These are phyloP conservation scores for Platichthys stellatus DNA, from an alignment of 2,113 vertebrate genomes.

Conservation along the genomic window DNA sequence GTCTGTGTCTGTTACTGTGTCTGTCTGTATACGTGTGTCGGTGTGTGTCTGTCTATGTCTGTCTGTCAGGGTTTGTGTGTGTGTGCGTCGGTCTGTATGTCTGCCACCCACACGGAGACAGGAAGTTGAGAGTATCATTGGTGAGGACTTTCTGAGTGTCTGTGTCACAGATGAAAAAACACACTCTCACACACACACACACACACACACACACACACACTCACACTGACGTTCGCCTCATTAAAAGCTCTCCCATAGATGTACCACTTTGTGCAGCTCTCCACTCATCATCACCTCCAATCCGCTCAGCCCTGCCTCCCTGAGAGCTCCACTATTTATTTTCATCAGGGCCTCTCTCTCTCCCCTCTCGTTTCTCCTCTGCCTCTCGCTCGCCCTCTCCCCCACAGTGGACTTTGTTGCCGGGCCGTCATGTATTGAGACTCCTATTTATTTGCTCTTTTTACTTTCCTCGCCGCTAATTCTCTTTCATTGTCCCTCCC, in stretches of 20 bases:
- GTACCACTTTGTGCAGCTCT: conserved; percentile 92
- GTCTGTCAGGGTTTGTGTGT: not conserved
- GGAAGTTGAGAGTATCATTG: conserved; percentile 90
- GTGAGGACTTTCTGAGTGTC: conserved; percentile 91
- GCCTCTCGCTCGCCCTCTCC: conserved; percentile 30
- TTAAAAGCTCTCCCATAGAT: conserved; percentile 97
- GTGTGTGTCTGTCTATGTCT: not conserved
- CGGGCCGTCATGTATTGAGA: conserved; percentile 91
- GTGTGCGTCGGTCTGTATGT: not conserved
- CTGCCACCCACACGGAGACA: conserved; percentile 77
- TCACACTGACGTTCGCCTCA: conserved; percentile 89
- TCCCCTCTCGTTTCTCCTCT: conserved; percentile 11
- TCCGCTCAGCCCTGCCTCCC: conserved; percentile 57
- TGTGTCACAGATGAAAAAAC: conserved; percentile 90
- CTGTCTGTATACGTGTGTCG: not conserved
- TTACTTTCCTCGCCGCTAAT: conserved; percentile 83
- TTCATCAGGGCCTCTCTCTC: conserved; percentile 88
- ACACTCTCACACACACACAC: conserved; percentile 48
- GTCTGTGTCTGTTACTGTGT: too few relatives aligned
- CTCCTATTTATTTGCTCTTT: conserved; percentile 99
- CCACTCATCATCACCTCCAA: conserved; percentile 92
- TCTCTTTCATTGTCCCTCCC: conserved; percentile 86
- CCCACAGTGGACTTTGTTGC: conserved; percentile 86
- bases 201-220: conserved; percentile 56
- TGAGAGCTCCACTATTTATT: conserved; percentile 87